Base-by-base conservation (phyloP, 2,888 invertebrate genomes). In the Drosophila robusta region DNA sequence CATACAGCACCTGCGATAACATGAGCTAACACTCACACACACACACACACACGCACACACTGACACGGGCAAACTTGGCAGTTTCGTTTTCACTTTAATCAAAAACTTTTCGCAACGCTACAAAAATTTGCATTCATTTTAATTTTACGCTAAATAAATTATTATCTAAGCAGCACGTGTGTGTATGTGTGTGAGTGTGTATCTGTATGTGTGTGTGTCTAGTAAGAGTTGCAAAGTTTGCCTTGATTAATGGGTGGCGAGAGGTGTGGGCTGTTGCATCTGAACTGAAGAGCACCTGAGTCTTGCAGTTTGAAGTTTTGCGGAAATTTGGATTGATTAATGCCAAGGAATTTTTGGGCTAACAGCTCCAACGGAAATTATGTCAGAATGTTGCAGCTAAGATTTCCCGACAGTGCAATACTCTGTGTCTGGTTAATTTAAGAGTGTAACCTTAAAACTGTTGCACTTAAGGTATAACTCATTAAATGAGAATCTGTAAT, bases 91-190 rank as follows among this genome's bases (percentile, higher is more conserved):
- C 85, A 85, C 87, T 85, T 85, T 85, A 85, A 85, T 87, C 85
- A 85, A 83, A 80, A 85, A 85, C 78, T 84, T 87, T 87, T 63
- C 66, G 73, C 61, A 65, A 70, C 71, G 61, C 73, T 66, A 81
- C 75, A 69, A 60, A 87, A 81, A 79, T 87, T 81, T 87, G 78
- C 86, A 87, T 85, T 80, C 86, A 85, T 85, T 85, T 85, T 82
- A 78, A 82, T 87, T 85, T 85, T 80, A 75, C 87, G 87, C 85
- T 85, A 87, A 85, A 87, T 85, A 85, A 85, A 87, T 85, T 85
- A 85, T 85, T 84, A 86, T 86, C 79, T 87, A 74, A 79, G 77
- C 81, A 66, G 51, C 58, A 38, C 47, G 32, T 51, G 49, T 45
- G 11, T 24, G 39, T 44, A 29, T 54, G 52, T 14, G 62, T 64